A percentile compares a stretch with the other conserved stretches of the same genome.
Conservation (phyloP, 2,888 invertebrate species). For the Pasiphila rectangulata region DNA sequence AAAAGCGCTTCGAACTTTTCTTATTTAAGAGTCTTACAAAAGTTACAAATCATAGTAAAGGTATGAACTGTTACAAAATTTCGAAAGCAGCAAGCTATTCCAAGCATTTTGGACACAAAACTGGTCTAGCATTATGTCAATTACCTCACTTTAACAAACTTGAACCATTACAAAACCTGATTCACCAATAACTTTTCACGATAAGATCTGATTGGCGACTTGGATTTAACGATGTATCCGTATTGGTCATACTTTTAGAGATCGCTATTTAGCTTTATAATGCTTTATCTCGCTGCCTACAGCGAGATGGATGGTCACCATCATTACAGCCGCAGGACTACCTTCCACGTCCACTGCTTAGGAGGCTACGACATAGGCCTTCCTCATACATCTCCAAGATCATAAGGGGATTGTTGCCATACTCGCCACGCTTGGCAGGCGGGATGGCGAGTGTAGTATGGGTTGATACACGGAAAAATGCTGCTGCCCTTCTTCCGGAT, state of each 20-base stretch:
- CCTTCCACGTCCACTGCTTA: too few relatives aligned
- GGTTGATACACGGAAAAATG: too few relatives aligned
- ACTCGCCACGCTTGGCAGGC: too few relatives aligned
- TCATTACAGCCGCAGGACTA: too few relatives aligned
- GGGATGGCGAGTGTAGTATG: too few relatives aligned
- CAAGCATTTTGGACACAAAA: slow-evolving; percentile 2
- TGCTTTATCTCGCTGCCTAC: too few relatives aligned
- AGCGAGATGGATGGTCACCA: too few relatives aligned
- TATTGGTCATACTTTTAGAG: background rate
- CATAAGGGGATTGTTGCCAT: too few relatives aligned
- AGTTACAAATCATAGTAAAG: background rate
- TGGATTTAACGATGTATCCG: background rate
- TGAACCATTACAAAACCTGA: slow-evolving; percentile 14
- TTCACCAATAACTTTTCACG: slow-evolving; percentile 6
- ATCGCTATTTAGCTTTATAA: background rate
- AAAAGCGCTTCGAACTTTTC: too few relatives aligned
- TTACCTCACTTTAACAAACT: slow-evolving; percentile 7
- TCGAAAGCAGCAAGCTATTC: slow-evolving; percentile 2
- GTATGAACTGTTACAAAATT: slow-evolving; percentile 1
- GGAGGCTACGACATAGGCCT: too few relatives aligned
- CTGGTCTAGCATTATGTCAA: slow-evolving; percentile 7
- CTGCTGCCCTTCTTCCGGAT: too few relatives aligned
- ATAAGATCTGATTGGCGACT: background rate
- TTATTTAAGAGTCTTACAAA: background rate
- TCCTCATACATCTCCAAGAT: too few relatives aligned